Evolutionary conservation across 2,113 vertebrate species (phyloP).

Genomic region (Arvicanthis niloticus): DNA sequence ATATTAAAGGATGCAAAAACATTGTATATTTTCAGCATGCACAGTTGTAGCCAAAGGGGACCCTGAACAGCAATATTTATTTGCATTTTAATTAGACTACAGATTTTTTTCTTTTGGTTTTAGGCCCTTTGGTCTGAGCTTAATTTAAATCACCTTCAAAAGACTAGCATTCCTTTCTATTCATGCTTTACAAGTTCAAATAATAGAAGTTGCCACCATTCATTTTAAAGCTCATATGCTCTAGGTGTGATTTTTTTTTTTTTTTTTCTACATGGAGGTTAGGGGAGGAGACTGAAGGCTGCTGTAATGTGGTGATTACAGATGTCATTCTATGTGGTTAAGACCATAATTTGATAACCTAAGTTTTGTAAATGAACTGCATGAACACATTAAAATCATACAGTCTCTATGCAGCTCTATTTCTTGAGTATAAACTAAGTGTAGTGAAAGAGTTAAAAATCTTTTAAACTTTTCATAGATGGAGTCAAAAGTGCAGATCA

Average conservation of each 20-base stretch:
- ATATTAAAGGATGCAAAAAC: background rate
- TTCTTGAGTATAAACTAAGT: background rate
- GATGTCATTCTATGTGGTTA: background rate
- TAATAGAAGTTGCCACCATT: background rate
- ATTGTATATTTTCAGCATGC: background rate
- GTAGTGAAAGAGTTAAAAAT: no score
- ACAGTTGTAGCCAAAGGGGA: background rate
- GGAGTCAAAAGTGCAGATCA: no score
- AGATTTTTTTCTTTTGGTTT: conserved; percentile 28
- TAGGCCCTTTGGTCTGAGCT: background rate
- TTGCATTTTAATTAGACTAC: conserved; percentile 52
- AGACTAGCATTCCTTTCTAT: background rate
- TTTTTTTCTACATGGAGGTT: background rate
- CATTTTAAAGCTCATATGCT: background rate
- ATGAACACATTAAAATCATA: background rate
- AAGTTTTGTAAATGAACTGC: background rate
- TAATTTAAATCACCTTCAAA: conserved; percentile 45
- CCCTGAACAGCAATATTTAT: background rate
- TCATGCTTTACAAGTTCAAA: background rate
- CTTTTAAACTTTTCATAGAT: no score
- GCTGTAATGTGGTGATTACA: background rate
- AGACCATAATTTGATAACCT: background rate
- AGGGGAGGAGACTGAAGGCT: background rate
- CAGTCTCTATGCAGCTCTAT: background rate
- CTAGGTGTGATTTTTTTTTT: background rate